phyloP scores from a whole-genome alignment of 2,113 vertebrate genomes.

The Carassius carassius region DNA sequence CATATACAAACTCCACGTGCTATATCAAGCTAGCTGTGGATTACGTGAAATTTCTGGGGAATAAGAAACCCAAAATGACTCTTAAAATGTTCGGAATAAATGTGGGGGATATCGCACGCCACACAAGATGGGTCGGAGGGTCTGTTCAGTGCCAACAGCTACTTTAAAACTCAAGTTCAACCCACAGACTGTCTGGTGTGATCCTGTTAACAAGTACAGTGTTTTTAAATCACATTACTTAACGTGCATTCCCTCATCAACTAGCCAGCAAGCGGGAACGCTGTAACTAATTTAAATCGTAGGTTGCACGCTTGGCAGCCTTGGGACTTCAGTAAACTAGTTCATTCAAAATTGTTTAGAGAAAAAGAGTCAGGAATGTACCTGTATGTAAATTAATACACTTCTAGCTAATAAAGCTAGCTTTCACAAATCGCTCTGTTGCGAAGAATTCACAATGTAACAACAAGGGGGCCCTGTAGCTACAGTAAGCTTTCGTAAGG shows the following conservation, averaged over 20 bases:
- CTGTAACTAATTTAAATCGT: not conserved
- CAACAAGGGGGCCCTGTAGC: not conserved
- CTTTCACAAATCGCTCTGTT: not conserved
- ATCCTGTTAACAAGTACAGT: not conserved
- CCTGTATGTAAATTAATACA: not conserved
- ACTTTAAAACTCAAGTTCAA: not conserved
- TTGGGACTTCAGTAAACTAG: not conserved
- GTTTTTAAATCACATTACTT: conserved; percentile 28
- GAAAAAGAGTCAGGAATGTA: not conserved
- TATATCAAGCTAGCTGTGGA: not conserved
- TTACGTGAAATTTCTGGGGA: not conserved
- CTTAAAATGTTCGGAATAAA: not conserved
- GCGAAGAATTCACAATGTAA: not conserved
- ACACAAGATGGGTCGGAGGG: conserved; percentile 3
- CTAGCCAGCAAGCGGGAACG: not conserved
- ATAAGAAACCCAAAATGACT: conserved; percentile 3
- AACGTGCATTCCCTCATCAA: not conserved
- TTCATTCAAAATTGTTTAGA: not conserved
- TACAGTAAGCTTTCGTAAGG: not conserved
- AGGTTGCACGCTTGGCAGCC: not conserved
- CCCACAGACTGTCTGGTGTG: not conserved
- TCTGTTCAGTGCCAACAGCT: conserved; percentile 5
- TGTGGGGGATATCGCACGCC: not conserved
- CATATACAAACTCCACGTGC: not conserved
- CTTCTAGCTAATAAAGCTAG: not conserved